Conservation (phyloP, 2,113 vertebrate genomes). For the Petroica traversi region DNA sequence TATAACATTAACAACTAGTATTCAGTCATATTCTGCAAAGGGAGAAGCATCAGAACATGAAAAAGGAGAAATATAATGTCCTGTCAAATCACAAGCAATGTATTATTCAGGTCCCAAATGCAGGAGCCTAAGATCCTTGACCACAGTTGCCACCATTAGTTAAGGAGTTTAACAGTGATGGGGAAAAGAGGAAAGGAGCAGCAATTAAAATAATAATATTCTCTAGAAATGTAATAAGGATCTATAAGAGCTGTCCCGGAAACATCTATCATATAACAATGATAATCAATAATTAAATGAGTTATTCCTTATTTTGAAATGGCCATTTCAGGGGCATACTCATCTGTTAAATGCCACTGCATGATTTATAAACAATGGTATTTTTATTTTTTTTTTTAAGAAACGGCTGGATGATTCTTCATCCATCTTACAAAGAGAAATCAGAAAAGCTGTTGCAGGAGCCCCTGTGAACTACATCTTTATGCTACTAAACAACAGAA, state of each 20-base stretch:
- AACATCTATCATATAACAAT: neutral
- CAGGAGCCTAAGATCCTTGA: neutral
- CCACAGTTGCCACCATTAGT: neutral
- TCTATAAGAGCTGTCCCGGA: neutral
- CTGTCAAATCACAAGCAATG: neutral
- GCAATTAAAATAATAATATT: neutral
- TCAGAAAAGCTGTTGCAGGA: neutral
- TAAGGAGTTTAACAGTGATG: neutral
- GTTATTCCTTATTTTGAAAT: neutral
- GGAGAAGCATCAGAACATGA: neutral
- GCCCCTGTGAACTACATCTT: neutral
- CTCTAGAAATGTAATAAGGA: neutral
- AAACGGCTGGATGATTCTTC: neutral
- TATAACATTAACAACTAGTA: neutral
- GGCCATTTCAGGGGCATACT: neutral
- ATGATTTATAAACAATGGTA: neutral
- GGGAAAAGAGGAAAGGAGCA: neutral
- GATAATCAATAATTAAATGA: neutral
- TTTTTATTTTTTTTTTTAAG: neutral
- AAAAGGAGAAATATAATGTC: neutral
- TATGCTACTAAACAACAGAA: neutral
- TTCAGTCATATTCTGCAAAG: neutral
- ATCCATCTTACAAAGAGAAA: neutral
- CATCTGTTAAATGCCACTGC: neutral
- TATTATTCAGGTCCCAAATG: neutral